Conservation (phyloP, 2,797 vertebrate genomes). For the Xiphophorus birchmanni region DNA sequence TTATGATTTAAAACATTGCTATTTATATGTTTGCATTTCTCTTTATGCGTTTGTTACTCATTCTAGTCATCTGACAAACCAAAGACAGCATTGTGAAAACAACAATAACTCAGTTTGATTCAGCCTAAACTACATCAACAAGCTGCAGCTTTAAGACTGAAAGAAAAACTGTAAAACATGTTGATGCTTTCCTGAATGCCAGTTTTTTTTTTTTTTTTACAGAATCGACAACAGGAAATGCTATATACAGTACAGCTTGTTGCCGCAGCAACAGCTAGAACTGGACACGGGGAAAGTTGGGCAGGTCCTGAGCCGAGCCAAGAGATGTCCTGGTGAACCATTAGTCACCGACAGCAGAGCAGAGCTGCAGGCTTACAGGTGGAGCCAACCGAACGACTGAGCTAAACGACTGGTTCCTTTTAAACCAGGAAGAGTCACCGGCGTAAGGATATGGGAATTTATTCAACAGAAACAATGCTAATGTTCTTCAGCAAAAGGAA, state of each 20-base stretch:
- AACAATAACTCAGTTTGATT: neutral
- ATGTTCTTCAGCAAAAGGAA: neutral
- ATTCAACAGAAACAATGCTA: neutral
- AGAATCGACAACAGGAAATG: constrained; percentile 50
- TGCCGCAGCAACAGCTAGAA: constrained; percentile 78
- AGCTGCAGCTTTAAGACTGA: neutral
- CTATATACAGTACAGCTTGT: constrained; percentile 69
- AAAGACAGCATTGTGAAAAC: neutral
- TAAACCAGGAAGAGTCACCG: constrained; percentile 8
- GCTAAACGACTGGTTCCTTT: neutral
- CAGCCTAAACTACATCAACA: neutral
- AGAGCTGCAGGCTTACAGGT: constrained; percentile 30
- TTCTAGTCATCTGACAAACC: neutral
- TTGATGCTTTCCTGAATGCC: constrained; percentile 17
- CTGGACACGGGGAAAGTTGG: constrained; percentile 66
- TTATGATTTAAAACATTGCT: neutral
- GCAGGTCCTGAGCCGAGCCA: constrained; percentile 56
- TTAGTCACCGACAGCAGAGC: constrained; percentile 64
- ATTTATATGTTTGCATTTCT: neutral
- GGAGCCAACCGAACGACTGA: constrained; percentile 9
- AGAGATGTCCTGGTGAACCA: constrained; percentile 52
- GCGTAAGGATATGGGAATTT: neutral
- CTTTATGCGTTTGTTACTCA: neutral
- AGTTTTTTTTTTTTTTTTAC: constrained; percentile 10
- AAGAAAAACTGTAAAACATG: neutral